Percentiles rank a stretch among this genome's conserved stretches.
phyloP scores from a whole-genome alignment of 64 coral and sea anemone genomes.

The Porites lutea region DNA sequence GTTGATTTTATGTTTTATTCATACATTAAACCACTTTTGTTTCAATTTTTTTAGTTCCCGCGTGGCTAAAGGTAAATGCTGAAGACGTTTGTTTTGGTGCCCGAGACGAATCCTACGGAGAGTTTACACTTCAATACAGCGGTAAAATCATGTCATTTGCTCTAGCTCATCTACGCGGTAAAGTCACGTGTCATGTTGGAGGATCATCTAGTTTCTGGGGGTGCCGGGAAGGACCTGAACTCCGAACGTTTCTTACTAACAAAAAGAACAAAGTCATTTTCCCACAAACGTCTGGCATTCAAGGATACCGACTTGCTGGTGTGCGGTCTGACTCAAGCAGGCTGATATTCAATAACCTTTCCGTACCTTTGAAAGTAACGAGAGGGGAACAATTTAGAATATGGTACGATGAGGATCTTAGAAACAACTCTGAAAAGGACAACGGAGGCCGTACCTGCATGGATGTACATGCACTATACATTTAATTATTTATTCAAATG shows the following conservation, averaged over 20 bases:
- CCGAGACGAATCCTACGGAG: not conserved
- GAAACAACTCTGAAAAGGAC: not conserved
- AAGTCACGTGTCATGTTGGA: not conserved
- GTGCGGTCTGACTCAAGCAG: not conserved
- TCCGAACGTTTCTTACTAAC: not conserved
- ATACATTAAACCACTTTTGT: not conserved
- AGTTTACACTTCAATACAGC: not conserved
- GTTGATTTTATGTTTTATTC: not conserved
- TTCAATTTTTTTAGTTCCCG: not conserved
- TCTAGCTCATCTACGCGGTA: not conserved
- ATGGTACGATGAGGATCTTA: not conserved
- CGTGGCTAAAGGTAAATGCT: not conserved
- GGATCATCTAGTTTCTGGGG: not conserved
- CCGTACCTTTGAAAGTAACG: conserved; percentile 4
- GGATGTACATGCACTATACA: not conserved
- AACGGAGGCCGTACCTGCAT: conserved; percentile 1
- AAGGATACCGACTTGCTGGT: not conserved
- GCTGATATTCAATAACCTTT: conserved; percentile 16
- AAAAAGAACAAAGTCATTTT: not conserved
- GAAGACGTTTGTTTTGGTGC: conserved; percentile 26
- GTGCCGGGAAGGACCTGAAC: not conserved
- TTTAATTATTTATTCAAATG: not conserved
- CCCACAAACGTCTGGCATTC: not conserved
- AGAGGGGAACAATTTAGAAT: conserved; percentile 7
- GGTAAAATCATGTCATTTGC: not conserved